Evolutionary conservation across 1,140 invertebrate species (phyloP).

Genomic region (Prorops nasuta): DNA sequence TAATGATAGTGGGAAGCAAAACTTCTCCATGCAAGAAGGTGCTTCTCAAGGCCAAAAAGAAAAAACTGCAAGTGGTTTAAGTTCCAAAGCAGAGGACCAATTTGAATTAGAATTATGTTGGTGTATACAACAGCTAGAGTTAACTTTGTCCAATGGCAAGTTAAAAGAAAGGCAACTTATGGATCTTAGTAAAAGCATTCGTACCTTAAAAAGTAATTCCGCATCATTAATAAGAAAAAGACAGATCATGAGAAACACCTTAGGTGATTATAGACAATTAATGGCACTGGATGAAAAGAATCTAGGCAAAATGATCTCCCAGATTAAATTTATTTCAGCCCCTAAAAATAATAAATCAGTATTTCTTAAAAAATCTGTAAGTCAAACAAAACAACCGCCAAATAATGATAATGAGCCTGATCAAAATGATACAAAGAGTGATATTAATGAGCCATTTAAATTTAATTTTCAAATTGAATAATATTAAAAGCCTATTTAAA

Average conservation of each 20-base stretch:
- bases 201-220: constrained; percentile 65
- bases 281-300: constrained; percentile 74
- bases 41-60: not conserved
- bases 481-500: no score
- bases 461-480: constrained; percentile 54
- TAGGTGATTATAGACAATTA: constrained; percentile 73
- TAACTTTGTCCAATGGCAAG: constrained; percentile 59
- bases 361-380: constrained; percentile 58
- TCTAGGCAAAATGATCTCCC: constrained; percentile 47
- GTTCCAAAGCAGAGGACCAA: constrained; percentile 60
- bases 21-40: constrained; percentile 13
- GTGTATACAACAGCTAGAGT: constrained; percentile 73
- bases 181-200: constrained; percentile 63
- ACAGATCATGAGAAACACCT: constrained; percentile 70
- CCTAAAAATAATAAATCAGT: constrained; percentile 54
- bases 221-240: constrained; percentile 68
- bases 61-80: constrained; percentile 34
- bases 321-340: constrained; percentile 50
- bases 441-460: constrained; percentile 50
- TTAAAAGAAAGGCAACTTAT: constrained; percentile 64
- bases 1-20: not conserved
- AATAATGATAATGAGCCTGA: constrained; percentile 8
- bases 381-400: not conserved
- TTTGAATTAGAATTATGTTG: constrained; percentile 74
- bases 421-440: constrained; percentile 11